Base-by-base conservation (phyloP, 2,797 vertebrate genomes). In the Amniataba percoides region DNA sequence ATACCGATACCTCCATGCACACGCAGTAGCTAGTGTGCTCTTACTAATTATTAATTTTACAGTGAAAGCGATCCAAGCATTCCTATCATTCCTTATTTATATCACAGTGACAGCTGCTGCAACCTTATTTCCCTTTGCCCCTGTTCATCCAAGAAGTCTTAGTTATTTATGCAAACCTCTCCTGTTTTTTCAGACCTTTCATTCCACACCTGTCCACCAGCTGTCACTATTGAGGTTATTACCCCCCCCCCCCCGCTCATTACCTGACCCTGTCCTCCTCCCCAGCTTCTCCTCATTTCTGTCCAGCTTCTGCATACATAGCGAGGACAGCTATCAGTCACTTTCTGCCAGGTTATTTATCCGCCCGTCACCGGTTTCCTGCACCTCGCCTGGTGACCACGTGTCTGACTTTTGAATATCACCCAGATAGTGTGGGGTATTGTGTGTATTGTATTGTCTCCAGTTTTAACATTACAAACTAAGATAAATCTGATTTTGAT, bases 41-140 rank as follows among this genome's bases (percentile, higher is more conserved):
- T 8, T 16, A 56, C 73, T 16, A 23, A 53, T 65, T 25, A 65
- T 69, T 63, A 0, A 66, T 73, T 72, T 72, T 27, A 21, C 55
- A n/a, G 12, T 56, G 27, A 66, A 65, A 57, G 18, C 3, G 56
- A 69, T 57, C 2, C 18, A 14, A 15, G 23, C 1, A 6, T 8
- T 21, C 27, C 34, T 34, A 3, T 31, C 21, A n/a, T 62, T 55
- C 12, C 13, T 23, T 48, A 39, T 45, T 68, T 2, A 40, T 23
- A 13, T 27, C 39, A 48, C 12, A 11, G 13, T 55, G 51, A 14
- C 3, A 75, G 3, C 65, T 73, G 51, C 42, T 40, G 14, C 31
- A 15, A n/a, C 58, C 13, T n/a, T 56, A 40, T 60, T 31, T 25
- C 23, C 4, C 34, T 31, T 19, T 21, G 19, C n/a, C 18, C 6